These are phyloP conservation scores for Styela plicata DNA, from an alignment of 23 tunicate genomes.

Conservation along the genomic window DNA sequence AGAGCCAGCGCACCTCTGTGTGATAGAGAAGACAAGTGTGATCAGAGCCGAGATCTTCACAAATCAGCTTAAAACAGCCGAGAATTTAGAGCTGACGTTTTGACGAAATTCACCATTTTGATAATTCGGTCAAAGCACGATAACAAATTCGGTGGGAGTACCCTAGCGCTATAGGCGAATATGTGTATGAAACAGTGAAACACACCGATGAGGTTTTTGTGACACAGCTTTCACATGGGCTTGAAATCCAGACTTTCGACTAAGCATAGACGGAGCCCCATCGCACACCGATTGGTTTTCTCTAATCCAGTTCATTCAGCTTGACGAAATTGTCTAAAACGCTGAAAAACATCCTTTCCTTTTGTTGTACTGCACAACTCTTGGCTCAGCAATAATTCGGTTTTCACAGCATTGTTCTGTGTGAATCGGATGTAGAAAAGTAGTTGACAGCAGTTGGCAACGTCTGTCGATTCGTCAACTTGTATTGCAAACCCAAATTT, in stretches of 20 bases:
- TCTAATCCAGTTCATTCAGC: constrained; percentile 40
- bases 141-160: no score
- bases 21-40: no score
- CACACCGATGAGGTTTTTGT: no score
- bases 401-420: constrained; percentile 22
- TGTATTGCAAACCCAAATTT: constrained; percentile 35
- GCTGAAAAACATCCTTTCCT: constrained; percentile 35
- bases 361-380: constrained; percentile 24
- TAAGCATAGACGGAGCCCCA: constrained; percentile 34
- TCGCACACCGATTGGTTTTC: constrained; percentile 23
- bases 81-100: no score
- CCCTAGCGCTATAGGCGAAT: no score
- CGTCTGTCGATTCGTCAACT: constrained; percentile 17
- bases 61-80: no score
- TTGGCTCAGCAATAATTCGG: constrained; percentile 21
- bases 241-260: constrained; percentile 27
- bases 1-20: no score
- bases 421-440: constrained; percentile 37
- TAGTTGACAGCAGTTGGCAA: constrained; percentile 32
- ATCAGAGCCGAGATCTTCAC: no score
- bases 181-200: no score
- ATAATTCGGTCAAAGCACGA: no score
- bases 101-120: no score
- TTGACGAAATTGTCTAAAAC: constrained; percentile 27
- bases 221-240: no score